phyloP scores from a whole-genome alignment of 2,113 vertebrate species.

The Cheirogaleus medius region DNA sequence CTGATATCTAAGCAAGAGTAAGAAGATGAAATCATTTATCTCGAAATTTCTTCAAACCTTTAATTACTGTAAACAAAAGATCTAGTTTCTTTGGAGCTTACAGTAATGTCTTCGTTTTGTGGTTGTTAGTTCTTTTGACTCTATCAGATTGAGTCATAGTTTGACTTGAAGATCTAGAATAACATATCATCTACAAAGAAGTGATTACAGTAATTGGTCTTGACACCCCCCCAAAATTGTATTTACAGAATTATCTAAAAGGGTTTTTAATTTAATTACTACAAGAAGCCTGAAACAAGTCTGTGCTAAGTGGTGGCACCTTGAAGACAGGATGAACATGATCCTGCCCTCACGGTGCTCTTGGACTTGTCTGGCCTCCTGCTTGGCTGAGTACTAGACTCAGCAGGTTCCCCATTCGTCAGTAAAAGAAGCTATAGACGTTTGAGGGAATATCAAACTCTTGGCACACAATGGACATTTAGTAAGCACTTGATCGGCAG shows the following conservation, averaged over 20 bases:
- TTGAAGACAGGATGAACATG: background rate
- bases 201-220: background rate
- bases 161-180: constrained; percentile 21
- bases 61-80: constrained; percentile 58
- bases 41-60: constrained; percentile 44
- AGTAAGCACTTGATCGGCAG: background rate
- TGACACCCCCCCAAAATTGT: background rate
- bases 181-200: background rate
- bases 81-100: constrained; percentile 5
- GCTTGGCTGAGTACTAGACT: background rate
- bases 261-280: background rate
- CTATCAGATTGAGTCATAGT: constrained; percentile 18
- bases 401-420: background rate
- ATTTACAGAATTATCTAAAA: background rate
- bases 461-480: background rate
- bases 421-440: background rate
- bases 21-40: constrained; percentile 58
- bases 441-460: background rate
- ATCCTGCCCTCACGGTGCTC: background rate
- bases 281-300: background rate
- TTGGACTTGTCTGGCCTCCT: background rate
- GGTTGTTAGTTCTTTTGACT: background rate
- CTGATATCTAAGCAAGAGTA: constrained; percentile 31
- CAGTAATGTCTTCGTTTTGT: constrained; percentile 25
- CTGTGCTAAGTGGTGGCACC: background rate